These are phyloP conservation scores for Rhagonycha fulva DNA, from an alignment of 2,888 invertebrate genomes.

Conservation along the genomic window DNA sequence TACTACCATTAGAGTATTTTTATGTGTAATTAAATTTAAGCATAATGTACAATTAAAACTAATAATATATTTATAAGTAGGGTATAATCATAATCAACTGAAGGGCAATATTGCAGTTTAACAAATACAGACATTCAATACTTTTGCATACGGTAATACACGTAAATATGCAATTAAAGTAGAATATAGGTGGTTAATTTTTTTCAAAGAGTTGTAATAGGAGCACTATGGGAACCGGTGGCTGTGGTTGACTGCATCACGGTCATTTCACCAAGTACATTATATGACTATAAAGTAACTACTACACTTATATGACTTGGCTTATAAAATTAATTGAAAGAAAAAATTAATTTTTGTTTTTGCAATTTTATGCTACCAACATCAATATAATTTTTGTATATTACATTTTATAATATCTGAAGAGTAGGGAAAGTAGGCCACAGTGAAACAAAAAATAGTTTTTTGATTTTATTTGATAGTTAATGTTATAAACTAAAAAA, in stretches of 20 bases:
- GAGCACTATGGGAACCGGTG: constrained; percentile 33
- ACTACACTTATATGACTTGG: neutral
- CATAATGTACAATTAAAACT: neutral
- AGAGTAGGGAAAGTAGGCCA: too few relatives aligned
- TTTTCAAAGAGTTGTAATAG: constrained; percentile 28
- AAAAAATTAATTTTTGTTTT: neutral
- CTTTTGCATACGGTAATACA: neutral
- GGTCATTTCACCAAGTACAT: constrained; percentile 15
- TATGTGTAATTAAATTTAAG: neutral
- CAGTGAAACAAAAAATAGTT: too few relatives aligned
- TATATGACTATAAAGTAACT: neutral
- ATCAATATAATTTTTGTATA: neutral
- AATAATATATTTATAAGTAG: neutral
- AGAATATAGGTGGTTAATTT: constrained; percentile 30
- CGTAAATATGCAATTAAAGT: constrained; percentile 36
- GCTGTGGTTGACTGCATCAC: constrained; percentile 33
- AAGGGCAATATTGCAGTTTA: constrained; percentile 36
- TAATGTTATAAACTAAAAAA: too few relatives aligned
- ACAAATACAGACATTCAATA: constrained; percentile 19
- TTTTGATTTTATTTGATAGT: too few relatives aligned
- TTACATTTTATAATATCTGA: too few relatives aligned
- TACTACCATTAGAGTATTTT: neutral
- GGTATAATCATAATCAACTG: constrained; percentile 7
- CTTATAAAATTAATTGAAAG: neutral
- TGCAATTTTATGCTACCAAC: neutral